A percentile compares a stretch with the other conserved stretches of the same genome.
Conservation (phyloP, 1,140 invertebrate species). For the Cheumatopsyche charites region DNA sequence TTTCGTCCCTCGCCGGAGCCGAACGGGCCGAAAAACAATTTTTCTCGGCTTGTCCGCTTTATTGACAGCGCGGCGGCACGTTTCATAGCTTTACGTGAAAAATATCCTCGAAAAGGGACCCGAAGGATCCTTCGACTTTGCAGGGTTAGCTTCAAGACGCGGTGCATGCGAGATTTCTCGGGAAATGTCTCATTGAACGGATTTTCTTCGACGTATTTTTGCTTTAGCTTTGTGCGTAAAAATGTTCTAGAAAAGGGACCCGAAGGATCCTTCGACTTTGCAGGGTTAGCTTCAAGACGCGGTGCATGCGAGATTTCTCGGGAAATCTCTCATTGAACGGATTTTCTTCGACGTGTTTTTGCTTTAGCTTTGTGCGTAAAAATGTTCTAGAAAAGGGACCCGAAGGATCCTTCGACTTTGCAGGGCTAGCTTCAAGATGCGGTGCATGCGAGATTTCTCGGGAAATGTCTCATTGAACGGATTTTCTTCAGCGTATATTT, state of each 20-base stretch:
- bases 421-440: neutral
- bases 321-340: too few species aligned
- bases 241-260: slow-evolving; percentile 34
- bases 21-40: slow-evolving; percentile 37
- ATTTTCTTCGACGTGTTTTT: too few species aligned
- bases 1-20: slow-evolving; percentile 21
- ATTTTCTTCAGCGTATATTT: too few species aligned
- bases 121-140: neutral
- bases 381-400: slow-evolving; percentile 34
- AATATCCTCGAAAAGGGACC: slow-evolving; percentile 35
- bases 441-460: too few species aligned
- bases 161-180: too few species aligned
- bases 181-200: too few species aligned
- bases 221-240: slow-evolving; percentile 48
- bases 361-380: slow-evolving; percentile 48
- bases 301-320: too few species aligned
- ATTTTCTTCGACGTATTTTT: too few species aligned
- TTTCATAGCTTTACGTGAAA: slow-evolving; percentile 49
- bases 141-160: neutral
- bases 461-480: too few species aligned
- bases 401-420: neutral
- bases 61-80: slow-evolving; percentile 47
- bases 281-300: neutral
- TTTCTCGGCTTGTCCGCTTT: slow-evolving; percentile 35
- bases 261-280: neutral